phyloP scores from a whole-genome alignment of 2,888 invertebrate genomes.

The Lamellibrachia columna region DNA sequence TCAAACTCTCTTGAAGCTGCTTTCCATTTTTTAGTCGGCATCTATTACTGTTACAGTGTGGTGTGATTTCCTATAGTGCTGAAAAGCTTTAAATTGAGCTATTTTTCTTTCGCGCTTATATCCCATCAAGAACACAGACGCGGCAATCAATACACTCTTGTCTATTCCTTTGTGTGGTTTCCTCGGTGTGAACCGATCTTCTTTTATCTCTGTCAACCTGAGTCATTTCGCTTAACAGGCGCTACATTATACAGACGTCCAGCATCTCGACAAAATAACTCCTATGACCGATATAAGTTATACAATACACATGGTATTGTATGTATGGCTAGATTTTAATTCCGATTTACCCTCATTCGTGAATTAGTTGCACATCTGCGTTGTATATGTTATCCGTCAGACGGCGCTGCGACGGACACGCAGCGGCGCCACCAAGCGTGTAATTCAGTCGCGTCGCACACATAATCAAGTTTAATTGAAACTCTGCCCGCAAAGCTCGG shows the following conservation, averaged over 20 bases:
- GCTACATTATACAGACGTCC: not conserved
- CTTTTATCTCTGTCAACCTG: not conserved
- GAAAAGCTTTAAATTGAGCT: not conserved
- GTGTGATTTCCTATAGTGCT: not conserved
- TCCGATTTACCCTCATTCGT: not conserved
- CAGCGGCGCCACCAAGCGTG: not conserved
- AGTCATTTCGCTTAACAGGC: not conserved
- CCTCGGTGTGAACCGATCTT: not conserved
- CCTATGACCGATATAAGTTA: not conserved
- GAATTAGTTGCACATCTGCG: not conserved
- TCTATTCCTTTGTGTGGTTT: not conserved
- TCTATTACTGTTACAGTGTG: constrained; percentile 16
- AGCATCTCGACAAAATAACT: not conserved
- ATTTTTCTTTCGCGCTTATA: not conserved
- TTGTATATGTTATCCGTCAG: not conserved
- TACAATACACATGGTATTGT: too few species aligned
- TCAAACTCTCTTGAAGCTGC: not conserved
- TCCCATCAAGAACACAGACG: not conserved
- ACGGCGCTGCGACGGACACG: not conserved
- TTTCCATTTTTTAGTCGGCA: not conserved
- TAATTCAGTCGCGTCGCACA: constrained; percentile 12
- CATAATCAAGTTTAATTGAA: constrained; percentile 12
- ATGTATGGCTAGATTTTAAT: not conserved
- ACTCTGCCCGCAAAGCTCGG: not conserved
- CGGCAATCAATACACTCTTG: not conserved